phyloP scores from a whole-genome alignment of 2,113 vertebrate genomes.

The Barnardius zonarius region DNA sequence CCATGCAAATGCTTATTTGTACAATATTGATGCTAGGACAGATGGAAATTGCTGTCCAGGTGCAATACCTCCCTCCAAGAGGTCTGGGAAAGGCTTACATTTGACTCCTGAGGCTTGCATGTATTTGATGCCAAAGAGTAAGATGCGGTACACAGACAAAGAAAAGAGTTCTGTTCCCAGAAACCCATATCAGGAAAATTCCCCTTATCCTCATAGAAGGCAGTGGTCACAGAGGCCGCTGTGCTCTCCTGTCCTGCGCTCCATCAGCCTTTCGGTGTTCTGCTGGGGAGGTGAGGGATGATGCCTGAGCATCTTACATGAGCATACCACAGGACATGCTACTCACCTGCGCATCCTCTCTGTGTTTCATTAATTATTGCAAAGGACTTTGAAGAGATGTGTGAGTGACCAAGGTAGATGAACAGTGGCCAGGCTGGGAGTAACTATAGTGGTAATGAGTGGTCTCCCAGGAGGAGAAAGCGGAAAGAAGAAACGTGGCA shows the following conservation, averaged over 20 bases:
- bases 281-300: neutral
- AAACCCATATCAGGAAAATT: rapidly evolving
- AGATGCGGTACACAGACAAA: neutral
- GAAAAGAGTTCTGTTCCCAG: neutral
- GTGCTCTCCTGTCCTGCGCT: neutral
- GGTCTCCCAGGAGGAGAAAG: rapidly evolving
- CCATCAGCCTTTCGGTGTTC: rapidly evolving
- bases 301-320: too few species aligned
- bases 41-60: neutral
- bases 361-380: neutral
- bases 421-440: neutral
- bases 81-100: neutral
- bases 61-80: neutral
- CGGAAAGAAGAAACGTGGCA: neutral
- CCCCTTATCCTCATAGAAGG: neutral
- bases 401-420: neutral
- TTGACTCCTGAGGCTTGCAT: neutral
- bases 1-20: neutral
- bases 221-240: neutral
- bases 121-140: neutral
- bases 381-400: neutral
- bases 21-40: neutral
- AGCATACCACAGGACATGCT: rapidly evolving
- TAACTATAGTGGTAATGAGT: neutral
- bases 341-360: neutral